A percentile compares a stretch with the other conserved stretches of the same genome.
These are phyloP conservation scores for Tridacna gigas DNA, from an alignment of 2,888 invertebrate genomes.

Conservation along the genomic window DNA sequence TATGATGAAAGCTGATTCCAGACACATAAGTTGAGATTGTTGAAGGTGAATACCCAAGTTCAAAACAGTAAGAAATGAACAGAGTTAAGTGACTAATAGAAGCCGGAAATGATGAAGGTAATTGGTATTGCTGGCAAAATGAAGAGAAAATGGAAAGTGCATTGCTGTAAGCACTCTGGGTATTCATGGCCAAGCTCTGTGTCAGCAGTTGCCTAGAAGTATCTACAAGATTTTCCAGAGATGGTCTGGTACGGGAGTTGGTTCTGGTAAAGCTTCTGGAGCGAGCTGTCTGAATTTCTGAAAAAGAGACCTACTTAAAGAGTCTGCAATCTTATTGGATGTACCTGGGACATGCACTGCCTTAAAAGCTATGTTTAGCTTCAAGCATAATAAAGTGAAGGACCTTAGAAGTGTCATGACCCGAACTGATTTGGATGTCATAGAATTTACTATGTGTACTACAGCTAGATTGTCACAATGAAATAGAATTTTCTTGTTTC, in stretches of 20 bases:
- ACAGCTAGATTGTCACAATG: slow-evolving; percentile 40
- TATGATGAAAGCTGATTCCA: slow-evolving; percentile 44
- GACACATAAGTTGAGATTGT: slow-evolving; percentile 37
- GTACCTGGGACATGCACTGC: slow-evolving; percentile 29
- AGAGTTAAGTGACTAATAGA: slow-evolving; percentile 14
- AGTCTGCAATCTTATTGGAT: slow-evolving; percentile 12
- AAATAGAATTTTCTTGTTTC: slow-evolving; percentile 39
- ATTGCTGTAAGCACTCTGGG: slow-evolving; percentile 18
- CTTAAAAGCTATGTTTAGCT: slow-evolving; percentile 32
- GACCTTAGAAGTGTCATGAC: slow-evolving; percentile 34
- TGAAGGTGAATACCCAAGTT: slow-evolving; percentile 35
- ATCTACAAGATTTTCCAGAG: slow-evolving; percentile 25
- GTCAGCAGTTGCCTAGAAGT: slow-evolving; percentile 15
- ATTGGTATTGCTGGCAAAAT: slow-evolving; percentile 8
- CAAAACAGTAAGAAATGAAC: slow-evolving; percentile 46
- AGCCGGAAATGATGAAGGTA: slow-evolving; percentile 20
- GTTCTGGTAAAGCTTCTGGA: slow-evolving; percentile 27
- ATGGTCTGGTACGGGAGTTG: slow-evolving; percentile 2
- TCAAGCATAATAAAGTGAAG: slow-evolving; percentile 30
- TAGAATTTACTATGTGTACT: slow-evolving; percentile 34
- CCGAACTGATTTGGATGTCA: slow-evolving; percentile 41
- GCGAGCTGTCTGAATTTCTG: slow-evolving; percentile 14
- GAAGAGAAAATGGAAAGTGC: not conserved
- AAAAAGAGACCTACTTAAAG: slow-evolving; percentile 27
- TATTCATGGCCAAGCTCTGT: slow-evolving; percentile 23